phyloP scores from a whole-genome alignment of 2,113 vertebrate genomes.

The Myrmophylax atrothorax region DNA sequence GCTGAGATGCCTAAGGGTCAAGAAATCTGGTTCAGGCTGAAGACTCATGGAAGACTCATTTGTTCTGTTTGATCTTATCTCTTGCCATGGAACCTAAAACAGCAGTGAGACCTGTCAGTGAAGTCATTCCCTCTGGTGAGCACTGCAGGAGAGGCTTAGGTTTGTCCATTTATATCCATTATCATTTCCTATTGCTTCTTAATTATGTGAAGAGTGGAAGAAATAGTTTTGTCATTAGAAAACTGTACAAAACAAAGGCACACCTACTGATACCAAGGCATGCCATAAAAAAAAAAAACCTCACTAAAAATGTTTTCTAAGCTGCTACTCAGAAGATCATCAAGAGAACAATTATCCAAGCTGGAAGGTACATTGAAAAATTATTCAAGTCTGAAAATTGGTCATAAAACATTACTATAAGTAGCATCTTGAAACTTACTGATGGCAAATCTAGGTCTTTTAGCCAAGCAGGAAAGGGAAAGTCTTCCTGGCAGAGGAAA shows the following conservation, averaged over 20 bases:
- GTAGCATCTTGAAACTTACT: neutral
- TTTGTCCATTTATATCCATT: neutral
- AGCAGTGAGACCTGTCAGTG: neutral
- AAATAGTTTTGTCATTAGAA: neutral
- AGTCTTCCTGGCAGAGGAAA: neutral
- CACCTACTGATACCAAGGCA: neutral
- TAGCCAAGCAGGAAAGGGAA: neutral
- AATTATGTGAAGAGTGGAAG: neutral
- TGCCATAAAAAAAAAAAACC: neutral
- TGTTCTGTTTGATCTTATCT: neutral
- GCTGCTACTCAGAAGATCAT: neutral
- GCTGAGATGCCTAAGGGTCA: neutral
- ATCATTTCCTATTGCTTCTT: neutral
- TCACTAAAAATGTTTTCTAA: neutral
- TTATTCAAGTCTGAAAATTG: neutral
- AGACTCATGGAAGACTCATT: neutral
- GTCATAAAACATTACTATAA: neutral
- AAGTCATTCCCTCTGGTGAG: neutral
- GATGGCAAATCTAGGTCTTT: neutral
- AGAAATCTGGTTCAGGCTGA: neutral
- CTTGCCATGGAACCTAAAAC: neutral
- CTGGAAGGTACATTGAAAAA: neutral
- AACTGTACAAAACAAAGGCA: neutral
- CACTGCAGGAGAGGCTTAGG: neutral
- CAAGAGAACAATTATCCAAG: neutral